These are phyloP conservation scores for Poeciliopsis turrubarensis DNA, from an alignment of 2,113 vertebrate species.

Conservation along the genomic window DNA sequence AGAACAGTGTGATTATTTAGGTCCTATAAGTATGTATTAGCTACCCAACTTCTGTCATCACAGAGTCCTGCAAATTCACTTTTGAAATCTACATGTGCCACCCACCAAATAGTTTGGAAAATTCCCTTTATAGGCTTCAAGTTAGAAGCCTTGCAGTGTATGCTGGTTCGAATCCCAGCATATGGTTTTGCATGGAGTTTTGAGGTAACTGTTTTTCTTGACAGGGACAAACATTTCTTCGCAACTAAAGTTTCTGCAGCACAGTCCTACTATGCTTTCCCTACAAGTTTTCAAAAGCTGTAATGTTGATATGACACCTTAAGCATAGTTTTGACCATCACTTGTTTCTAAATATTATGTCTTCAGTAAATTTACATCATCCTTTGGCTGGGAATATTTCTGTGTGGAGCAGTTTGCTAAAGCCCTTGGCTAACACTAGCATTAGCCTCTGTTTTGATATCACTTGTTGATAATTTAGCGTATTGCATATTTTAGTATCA, in stretches of 20 bases:
- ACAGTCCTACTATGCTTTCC: background rate
- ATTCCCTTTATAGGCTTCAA: background rate
- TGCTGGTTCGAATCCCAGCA: background rate
- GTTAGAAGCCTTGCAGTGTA: background rate
- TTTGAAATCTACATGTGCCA: background rate
- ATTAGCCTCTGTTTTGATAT: background rate
- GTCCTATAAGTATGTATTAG: background rate
- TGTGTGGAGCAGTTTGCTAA: background rate
- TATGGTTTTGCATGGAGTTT: background rate
- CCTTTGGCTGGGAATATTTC: background rate
- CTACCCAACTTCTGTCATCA: background rate
- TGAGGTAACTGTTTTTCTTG: background rate
- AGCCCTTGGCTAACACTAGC: background rate
- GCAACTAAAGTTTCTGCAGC: background rate
- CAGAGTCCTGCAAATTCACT: background rate
- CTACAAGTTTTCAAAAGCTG: background rate
- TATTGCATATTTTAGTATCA: background rate
- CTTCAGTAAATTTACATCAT: too few species aligned
- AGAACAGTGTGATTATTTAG: conserved; percentile 2
- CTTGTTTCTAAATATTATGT: background rate
- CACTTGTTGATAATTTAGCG: background rate
- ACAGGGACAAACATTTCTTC: background rate
- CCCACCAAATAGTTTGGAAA: background rate
- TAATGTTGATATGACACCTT: background rate
- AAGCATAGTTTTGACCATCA: background rate